Evolutionary conservation across 2,888 invertebrate species (phyloP).

Genomic region (Meandrusa payeni): DNA sequence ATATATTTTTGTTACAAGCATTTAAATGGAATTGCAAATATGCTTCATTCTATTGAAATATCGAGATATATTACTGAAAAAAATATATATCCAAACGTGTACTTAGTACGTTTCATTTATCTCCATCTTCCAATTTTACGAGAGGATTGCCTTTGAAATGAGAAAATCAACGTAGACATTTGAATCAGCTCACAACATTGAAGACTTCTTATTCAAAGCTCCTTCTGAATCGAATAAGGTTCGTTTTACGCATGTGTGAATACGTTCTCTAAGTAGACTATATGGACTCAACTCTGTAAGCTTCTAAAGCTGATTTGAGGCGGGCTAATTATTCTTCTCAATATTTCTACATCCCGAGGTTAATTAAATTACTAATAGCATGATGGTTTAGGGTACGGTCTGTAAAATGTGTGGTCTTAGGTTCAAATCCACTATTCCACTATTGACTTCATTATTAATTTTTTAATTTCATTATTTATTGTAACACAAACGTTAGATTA

Average conservation of each 20-base stretch:
- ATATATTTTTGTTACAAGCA: constrained; percentile 14
- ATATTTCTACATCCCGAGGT: constrained; percentile 44
- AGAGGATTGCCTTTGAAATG: constrained; percentile 43
- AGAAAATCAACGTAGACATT: constrained; percentile 48
- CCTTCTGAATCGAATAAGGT: constrained; percentile 45
- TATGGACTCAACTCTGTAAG: constrained; percentile 42
- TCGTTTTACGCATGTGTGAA: constrained; percentile 53
- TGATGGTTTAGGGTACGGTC: too few species aligned
- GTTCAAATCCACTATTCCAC: too few species aligned
- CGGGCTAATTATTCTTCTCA: constrained; percentile 44
- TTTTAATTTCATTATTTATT: too few species aligned
- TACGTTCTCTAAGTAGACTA: constrained; percentile 38
- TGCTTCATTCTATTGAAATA: constrained; percentile 12
- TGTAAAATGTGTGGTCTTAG: too few species aligned
- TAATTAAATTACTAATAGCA: too few species aligned
- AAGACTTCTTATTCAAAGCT: constrained; percentile 44
- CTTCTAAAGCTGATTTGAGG: constrained; percentile 47
- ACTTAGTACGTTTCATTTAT: constrained; percentile 30
- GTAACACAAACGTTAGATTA: too few species aligned
- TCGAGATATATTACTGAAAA: constrained; percentile 9
- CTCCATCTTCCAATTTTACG: constrained; percentile 32
- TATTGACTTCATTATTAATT: too few species aligned
- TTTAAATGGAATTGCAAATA: constrained; percentile 14
- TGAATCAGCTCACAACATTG: constrained; percentile 45
- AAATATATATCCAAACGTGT: constrained; percentile 19